Base-by-base conservation (phyloP, 2,113 vertebrate genomes). In the Labrus mixtus region DNA sequence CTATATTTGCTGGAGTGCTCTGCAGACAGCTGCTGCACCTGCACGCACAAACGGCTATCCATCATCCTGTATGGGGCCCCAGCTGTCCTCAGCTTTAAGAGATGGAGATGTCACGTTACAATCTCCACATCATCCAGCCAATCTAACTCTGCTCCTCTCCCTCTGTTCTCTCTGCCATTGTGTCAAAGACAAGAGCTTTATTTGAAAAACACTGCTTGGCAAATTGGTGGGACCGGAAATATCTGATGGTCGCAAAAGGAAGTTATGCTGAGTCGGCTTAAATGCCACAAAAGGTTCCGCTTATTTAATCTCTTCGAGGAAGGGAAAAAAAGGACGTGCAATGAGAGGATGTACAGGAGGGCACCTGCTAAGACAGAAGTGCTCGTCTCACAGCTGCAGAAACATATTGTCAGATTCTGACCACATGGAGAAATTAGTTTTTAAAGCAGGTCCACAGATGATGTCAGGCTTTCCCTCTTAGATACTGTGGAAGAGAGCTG, bases 71-170 rank as follows among this genome's bases (percentile, higher is more conserved):
- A 36, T 17, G 67, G 76, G 29, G 71, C 82, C 74, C 41, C 85
- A 79, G 84, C 74, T 84, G 83, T 87, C 75, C 73, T 75, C 80
- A 25, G 70, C 74, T 76, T 64, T 75, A 29, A 41, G 60, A 86
- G 88, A 91, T 81, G 84, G 80, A 86, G 85, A 85, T 83, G 90
- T 89, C 90, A 83, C 6, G 70, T 78, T 74, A 62, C 58, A 62
- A 72, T 85, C 85, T 83, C 61, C 58, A 33, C 76, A 75, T 81
- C 80, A 80, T 68, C 74, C 75, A 68, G 70, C 19, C 59, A 46
- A 70, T 82, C 68, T 82, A 51, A 22, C 66, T 58, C 59, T 16
- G 25, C 68, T 72, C 46, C 56, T 23, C n/a, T 48, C 71, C 46
- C 77, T 61, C 51, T 67, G 45, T 46, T n/a, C 50, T 75, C 69